Conservation (phyloP, 2,113 vertebrate genomes). For the Periophthalmodon schlosseri region DNA sequence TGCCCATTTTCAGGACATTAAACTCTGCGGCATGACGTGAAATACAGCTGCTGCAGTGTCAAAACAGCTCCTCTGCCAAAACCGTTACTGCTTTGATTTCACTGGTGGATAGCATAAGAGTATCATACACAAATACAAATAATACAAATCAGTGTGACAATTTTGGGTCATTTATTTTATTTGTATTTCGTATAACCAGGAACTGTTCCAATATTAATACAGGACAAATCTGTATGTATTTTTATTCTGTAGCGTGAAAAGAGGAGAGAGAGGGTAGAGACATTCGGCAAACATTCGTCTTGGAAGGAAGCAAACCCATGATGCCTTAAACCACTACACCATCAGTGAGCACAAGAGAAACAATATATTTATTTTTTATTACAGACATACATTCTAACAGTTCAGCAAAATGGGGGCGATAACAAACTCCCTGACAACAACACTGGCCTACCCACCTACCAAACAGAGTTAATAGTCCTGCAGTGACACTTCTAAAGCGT, state of each 20-base stretch:
- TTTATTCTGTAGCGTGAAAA: background rate
- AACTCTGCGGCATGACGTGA: slow-evolving; percentile 20
- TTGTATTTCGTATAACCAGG: background rate
- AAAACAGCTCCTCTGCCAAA: slow-evolving; percentile 12
- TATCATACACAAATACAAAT: background rate
- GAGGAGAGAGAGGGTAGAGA: no score
- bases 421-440: no score
- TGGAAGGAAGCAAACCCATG: no score
- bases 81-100: slow-evolving; percentile 8
- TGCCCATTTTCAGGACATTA: slow-evolving; percentile 42
- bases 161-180: background rate
- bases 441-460: no score
- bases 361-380: no score
- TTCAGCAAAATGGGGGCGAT: no score
- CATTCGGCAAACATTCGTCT: no score
- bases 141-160: background rate
- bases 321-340: no score
- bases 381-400: no score
- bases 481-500: background rate
- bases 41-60: slow-evolving; percentile 22
- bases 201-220: background rate
- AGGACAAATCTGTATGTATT: background rate
- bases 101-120: background rate
- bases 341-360: no score
- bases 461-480: no score